Percentiles rank a stretch among this genome's conserved stretches.
These are phyloP conservation scores for Aphaenogaster floridana DNA, from an alignment of 1,140 invertebrate genomes.

Conservation along the genomic window DNA sequence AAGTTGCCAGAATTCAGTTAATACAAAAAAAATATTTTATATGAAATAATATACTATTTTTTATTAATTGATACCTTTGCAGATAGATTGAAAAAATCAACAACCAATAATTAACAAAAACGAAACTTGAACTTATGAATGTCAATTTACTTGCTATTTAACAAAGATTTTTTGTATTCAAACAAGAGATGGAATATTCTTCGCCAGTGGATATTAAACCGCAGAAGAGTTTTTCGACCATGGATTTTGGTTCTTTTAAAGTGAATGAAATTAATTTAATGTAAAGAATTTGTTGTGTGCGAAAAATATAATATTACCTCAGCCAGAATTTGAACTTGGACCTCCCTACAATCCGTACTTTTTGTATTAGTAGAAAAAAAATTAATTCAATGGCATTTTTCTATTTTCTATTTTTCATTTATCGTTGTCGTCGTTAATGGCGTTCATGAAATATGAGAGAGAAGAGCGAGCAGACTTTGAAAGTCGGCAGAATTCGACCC, in stretches of 20 bases:
- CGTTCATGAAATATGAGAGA: conserved; percentile 22
- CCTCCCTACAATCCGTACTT: too few species aligned
- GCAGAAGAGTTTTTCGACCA: too few species aligned
- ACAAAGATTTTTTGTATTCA: neutral
- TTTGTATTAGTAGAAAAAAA: neutral
- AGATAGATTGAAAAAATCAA: neutral
- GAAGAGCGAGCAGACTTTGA: conserved; percentile 3
- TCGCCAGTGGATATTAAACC: too few species aligned
- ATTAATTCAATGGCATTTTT: neutral
- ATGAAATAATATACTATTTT: neutral
- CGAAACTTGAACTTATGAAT: neutral
- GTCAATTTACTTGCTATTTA: conserved; percentile 9
- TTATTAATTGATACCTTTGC: neutral
- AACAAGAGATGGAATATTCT: too few species aligned
- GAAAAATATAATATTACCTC: too few species aligned
- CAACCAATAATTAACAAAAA: neutral
- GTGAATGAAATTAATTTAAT: too few species aligned
- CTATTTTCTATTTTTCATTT: neutral
- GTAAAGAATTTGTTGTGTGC: too few species aligned
- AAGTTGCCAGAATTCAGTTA: neutral
- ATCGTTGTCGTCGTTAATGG: conserved; percentile 19
- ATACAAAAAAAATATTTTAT: neutral
- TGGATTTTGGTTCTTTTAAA: too few species aligned
- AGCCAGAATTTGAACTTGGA: too few species aligned
- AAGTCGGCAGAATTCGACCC: conserved; percentile 59